Percentiles rank a stretch among this genome's conserved stretches.
phyloP scores from a whole-genome alignment of 2,797 vertebrate genomes.

The Siniperca undulata region DNA sequence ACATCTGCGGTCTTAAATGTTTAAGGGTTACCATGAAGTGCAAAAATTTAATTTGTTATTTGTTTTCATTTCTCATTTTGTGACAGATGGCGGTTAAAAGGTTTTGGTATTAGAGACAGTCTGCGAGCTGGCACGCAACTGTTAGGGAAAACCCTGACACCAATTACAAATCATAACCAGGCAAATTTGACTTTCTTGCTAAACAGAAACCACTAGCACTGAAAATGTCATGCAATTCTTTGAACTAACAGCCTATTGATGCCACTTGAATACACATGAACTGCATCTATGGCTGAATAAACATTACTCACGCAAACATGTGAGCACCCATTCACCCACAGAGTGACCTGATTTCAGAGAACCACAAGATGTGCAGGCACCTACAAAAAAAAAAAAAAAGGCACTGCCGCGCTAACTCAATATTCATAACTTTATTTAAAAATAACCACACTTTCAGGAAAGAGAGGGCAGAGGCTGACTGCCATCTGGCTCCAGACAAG shows the following conservation, averaged over 20 bases:
- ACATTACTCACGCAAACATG: slow-evolving; percentile 15
- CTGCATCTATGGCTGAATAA: slow-evolving; percentile 34
- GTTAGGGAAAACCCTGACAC: background rate
- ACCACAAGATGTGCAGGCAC: slow-evolving; percentile 59
- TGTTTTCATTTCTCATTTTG: background rate
- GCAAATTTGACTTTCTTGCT: background rate
- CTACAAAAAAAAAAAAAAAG: slow-evolving; percentile 18
- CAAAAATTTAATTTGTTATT: background rate
- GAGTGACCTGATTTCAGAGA: slow-evolving; percentile 68
- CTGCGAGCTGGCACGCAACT: background rate
- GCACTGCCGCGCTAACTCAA: slow-evolving; percentile 57
- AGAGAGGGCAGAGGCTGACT: slow-evolving; percentile 9
- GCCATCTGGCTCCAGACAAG: slow-evolving; percentile 50
- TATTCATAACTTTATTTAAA: slow-evolving; percentile 72
- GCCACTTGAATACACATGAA: slow-evolving; percentile 28
- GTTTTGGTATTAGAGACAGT: background rate
- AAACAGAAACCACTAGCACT: slow-evolving; percentile 12
- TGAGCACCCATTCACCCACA: slow-evolving; percentile 30
- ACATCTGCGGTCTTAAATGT: background rate
- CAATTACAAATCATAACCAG: background rate
- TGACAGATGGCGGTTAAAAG: background rate
- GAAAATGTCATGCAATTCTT: slow-evolving; percentile 1
- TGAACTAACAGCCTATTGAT: background rate
- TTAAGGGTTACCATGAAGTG: background rate
- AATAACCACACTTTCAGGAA: slow-evolving; percentile 44